Evolutionary conservation across 2,113 vertebrate species (phyloP).

Genomic region (Apodemus sylvaticus): DNA sequence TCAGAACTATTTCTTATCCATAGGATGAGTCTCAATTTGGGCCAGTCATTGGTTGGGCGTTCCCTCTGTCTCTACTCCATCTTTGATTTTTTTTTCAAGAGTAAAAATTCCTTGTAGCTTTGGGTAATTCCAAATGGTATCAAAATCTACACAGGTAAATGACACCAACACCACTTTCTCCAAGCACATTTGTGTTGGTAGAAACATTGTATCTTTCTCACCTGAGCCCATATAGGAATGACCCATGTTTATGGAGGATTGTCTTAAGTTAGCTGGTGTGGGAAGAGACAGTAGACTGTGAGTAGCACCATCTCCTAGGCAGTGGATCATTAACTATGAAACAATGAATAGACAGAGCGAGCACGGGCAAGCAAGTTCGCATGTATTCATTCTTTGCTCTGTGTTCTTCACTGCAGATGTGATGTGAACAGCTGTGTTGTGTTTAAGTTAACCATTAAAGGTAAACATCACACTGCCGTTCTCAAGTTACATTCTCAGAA

Average conservation of each 20-base stretch:
- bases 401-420: not conserved
- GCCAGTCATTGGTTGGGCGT: too few relatives aligned
- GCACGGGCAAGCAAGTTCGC: not conserved
- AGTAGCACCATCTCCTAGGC: not conserved
- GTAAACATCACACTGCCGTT: not conserved
- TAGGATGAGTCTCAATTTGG: too few relatives aligned
- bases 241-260: not conserved
- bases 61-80: too few relatives aligned
- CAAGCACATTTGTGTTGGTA: not conserved
- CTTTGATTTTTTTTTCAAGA: not conserved
- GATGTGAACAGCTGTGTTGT: not conserved
- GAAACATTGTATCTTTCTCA: not conserved
- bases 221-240: not conserved
- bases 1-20: too few relatives aligned
- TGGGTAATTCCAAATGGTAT: not conserved
- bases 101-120: not conserved
- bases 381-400: not conserved
- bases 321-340: not conserved
- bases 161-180: not conserved
- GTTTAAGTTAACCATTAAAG: not conserved
- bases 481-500: not conserved
- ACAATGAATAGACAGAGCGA: not conserved
- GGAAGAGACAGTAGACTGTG: not conserved
- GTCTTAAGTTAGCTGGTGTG: not conserved
- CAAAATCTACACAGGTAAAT: not conserved